Base-by-base conservation (phyloP, 2,888 invertebrate genomes). In the Antheraea yamamai region DNA sequence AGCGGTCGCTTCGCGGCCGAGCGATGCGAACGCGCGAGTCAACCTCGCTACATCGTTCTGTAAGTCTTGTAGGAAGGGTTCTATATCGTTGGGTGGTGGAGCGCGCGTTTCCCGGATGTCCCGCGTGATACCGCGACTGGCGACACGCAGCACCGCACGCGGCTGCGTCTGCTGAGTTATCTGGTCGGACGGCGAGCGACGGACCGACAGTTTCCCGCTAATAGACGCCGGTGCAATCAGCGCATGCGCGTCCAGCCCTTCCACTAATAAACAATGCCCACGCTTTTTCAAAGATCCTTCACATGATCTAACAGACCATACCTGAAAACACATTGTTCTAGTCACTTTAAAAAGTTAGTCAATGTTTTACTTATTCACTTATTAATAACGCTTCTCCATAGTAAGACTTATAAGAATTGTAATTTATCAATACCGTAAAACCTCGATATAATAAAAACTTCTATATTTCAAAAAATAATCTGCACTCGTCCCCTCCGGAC, bases 271-370 rank as follows among this genome's bases (percentile, higher is more conserved):
- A 76, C 92, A 92, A 79, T 91, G 92, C 0, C 90, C 91, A 55
- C 93, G 90, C 82, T 91, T 92, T 81, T 91, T 93, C 26, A 95
- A 84, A n/a, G 91, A 86, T 0, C 94, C 94, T 81, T 94, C 94
- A 79, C 94, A 95, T 10, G 93, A 89, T 81, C 92, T 86, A 55
- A 94, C 94, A 2, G 94, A 93, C 92, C 92, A 93, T 20, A 93
- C 94, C 94, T 95, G 83, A 30, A 80, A 77, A 66, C 61, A 52
- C 23, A 66, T 73, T 39, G 8, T n/a, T 58, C n/a, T 55, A 23
- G 4, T 20, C n/a, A 26, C 66, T 68, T 39, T 66, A 39, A 20
- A 72, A 7, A 18, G 6, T 6, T 39, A n/a, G 51, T 14, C 6
- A 39, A 39, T 8, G 6, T 8, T 39, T 39, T 39, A 39, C 0